Evolutionary conservation across 1,140 invertebrate genomes (phyloP).

Genomic region (Achroia grisella): DNA sequence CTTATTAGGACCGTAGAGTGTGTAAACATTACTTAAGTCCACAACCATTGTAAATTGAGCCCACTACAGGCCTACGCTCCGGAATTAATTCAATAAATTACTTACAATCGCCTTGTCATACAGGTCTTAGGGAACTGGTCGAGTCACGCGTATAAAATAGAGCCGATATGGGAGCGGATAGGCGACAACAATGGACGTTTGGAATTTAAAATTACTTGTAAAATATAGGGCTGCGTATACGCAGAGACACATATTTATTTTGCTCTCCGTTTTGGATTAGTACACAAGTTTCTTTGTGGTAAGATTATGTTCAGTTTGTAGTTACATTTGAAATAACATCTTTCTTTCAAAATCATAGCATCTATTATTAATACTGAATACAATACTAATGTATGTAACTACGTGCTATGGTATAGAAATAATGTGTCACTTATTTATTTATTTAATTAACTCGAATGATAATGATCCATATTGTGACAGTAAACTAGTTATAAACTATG

Average conservation of each 20-base stretch:
- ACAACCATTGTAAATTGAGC: conserved; percentile 11
- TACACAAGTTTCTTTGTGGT: too few species aligned
- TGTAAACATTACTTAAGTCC: conserved; percentile 15
- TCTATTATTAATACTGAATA: too few species aligned
- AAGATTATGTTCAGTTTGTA: too few species aligned
- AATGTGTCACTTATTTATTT: too few species aligned
- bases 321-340: too few species aligned
- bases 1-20: conserved; percentile 19
- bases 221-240: conserved; percentile 30
- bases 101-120: conserved; percentile 5
- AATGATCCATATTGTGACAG: too few species aligned
- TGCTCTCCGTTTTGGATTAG: too few species aligned
- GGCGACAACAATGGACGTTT: conserved; percentile 41
- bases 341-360: too few species aligned
- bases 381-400: too few species aligned
- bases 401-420: too few species aligned
- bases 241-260: conserved; percentile 2
- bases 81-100: neutral
- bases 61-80: neutral
- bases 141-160: conserved; percentile 27
- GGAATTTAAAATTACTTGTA: conserved; percentile 45
- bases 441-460: too few species aligned
- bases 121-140: conserved; percentile 13
- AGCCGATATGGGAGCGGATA: conserved; percentile 36
- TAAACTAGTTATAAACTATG: too few species aligned